phyloP scores from a whole-genome alignment of 2,888 invertebrate species.

The Apantesis nais region DNA sequence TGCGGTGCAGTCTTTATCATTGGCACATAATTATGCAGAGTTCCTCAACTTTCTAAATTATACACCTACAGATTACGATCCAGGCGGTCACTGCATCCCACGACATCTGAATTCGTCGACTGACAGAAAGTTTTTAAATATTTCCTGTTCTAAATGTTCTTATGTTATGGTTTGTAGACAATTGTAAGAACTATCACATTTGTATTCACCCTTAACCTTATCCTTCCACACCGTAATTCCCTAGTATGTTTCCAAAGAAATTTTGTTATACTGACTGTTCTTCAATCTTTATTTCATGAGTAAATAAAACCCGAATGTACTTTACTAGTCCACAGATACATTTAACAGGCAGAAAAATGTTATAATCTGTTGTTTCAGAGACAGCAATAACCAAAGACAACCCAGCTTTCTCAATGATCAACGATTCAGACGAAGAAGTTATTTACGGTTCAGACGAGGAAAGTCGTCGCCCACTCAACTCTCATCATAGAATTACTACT shows the following conservation, averaged over 20 bases:
- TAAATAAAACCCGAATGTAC: neutral
- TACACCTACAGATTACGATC: conserved; percentile 9
- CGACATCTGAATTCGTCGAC: conserved; percentile 6
- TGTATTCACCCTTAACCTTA: neutral
- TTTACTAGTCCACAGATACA: neutral
- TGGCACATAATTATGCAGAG: conserved; percentile 8
- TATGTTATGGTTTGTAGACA: conserved; percentile 15
- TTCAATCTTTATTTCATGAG: neutral
- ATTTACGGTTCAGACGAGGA: conserved; percentile 97
- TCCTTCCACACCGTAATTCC: neutral
- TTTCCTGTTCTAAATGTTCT: conserved; percentile 4
- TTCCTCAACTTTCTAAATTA: conserved; percentile 10
- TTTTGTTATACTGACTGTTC: neutral
- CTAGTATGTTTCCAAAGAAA: neutral
- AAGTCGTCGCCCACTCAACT: conserved; percentile 92
- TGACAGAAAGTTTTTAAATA: conserved; percentile 3
- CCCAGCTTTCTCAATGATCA: conserved; percentile 99
- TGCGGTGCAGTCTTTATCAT: conserved; percentile 9
- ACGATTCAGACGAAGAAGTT: conserved; percentile 98
- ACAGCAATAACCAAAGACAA: conserved; percentile 97
- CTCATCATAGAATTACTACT: conserved; percentile 89
- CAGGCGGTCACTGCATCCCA: conserved; percentile 15
- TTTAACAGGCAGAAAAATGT: neutral
- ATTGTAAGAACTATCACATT: neutral
- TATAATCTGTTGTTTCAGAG: conserved; percentile 85